Evolutionary conservation across 2,113 vertebrate species (phyloP), one percentile per base, ranked within the genome.

Genomic region (Phalacrocorax brasilianus): DNA sequence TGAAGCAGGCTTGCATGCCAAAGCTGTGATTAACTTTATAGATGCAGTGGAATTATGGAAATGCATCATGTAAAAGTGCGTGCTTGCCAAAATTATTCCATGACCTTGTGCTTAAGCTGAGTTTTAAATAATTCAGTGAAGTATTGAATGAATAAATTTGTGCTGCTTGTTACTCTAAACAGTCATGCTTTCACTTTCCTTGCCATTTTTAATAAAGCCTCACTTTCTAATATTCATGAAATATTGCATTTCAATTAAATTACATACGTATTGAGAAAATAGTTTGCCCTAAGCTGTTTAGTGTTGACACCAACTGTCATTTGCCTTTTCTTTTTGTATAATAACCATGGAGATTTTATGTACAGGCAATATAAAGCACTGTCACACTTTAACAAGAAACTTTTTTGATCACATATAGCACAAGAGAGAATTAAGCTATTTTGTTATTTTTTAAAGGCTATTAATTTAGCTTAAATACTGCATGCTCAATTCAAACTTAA

Each of bases 121-220:
- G 96, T 97, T 98, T 98, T 98, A 98, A 98, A 98, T 98, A 98
- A 98, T 98, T 98, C 98, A 98, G 97, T 94, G 98, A 97, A 97
- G 96, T 97, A 97, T 97, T 95, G 95, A 97, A 98, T 98, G 98
- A 98, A 98, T 98, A 98, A 98, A 98, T 98, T 98, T 98, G 97
- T 97, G 97, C 97, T 95, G 97, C 98, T 98, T 97, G 97, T 98
- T 98, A 98, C 98, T 97, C 95, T 98, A 98, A 98, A 98, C 97
- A 98, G 96, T 97, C 97, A 98, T 95, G 97, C 97, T 97, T 98
- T 98, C 97, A 97, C 97, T 98, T 98, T 95, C 96, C 96, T 97
- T 98, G 98, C 97, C 97, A 97, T 98, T 98, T 98, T 98, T 98
- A 98, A 98, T 98, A 98, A 98, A 98, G 97, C 88, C 91, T 97